A percentile compares a stretch with the other conserved stretches of the same genome.
Evolutionary conservation across 2,797 vertebrate species (phyloP).

Genomic region (Lateolabrax maculatus): DNA sequence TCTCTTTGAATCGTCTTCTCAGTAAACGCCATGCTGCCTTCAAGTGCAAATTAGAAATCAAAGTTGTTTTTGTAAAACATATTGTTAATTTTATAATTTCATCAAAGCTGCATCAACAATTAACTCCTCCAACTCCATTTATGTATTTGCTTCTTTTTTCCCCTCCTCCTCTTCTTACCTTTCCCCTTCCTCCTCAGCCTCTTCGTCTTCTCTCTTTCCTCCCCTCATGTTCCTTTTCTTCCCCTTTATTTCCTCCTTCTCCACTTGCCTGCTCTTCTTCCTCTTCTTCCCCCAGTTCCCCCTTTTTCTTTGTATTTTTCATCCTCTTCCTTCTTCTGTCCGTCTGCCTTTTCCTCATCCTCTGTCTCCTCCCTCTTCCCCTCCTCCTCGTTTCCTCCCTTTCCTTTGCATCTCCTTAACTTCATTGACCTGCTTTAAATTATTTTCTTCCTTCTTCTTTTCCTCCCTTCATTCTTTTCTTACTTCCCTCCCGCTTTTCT

Average conservation of each 20-base stretch:
- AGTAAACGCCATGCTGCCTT: conserved; percentile 32
- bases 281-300: background rate
- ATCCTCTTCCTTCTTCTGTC: background rate
- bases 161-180: background rate
- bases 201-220: background rate
- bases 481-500: background rate
- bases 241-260: background rate
- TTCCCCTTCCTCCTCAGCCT: background rate
- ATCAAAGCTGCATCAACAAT: background rate
- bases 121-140: background rate
- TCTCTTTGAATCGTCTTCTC: background rate
- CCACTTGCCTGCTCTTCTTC: background rate
- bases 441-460: background rate
- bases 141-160: background rate
- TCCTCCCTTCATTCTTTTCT: background rate
- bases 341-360: background rate
- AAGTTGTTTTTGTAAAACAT: background rate
- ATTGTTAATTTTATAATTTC: no score
- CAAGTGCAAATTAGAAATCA: conserved; percentile 27
- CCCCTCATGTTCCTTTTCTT: background rate
- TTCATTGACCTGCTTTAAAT: background rate
- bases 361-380: background rate
- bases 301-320: background rate
- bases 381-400: background rate
- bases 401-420: conserved; percentile 4